A percentile compares a stretch with the other conserved stretches of the same genome.
Evolutionary conservation across 2,888 invertebrate genomes (phyloP).

Genomic region (Oligia fasciuncula): DNA sequence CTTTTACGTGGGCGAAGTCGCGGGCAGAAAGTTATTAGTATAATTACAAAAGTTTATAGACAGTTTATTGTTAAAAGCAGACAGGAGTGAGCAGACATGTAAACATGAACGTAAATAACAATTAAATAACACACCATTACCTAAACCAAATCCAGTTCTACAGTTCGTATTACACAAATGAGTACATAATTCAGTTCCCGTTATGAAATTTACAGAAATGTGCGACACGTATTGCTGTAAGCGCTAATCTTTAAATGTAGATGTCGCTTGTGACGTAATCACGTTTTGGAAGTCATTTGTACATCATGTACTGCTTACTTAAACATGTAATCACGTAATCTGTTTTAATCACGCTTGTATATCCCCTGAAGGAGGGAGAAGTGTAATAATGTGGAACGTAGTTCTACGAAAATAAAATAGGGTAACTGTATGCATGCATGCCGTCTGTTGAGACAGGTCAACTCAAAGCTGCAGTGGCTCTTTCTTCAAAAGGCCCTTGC

Average conservation of each 20-base stretch:
- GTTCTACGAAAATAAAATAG: not conserved
- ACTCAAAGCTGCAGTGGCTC: no score
- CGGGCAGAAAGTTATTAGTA: not conserved
- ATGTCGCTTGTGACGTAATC: slow-evolving; percentile 37
- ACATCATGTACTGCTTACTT: slow-evolving; percentile 12
- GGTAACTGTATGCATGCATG: not conserved
- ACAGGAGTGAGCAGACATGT: not conserved
- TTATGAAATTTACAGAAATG: slow-evolving; percentile 42
- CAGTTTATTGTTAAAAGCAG: not conserved
- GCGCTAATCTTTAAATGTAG: slow-evolving; percentile 45
- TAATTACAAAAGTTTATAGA: not conserved
- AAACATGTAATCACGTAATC: slow-evolving; percentile 16
- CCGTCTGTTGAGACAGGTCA: no score
- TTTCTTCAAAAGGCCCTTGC: no score
- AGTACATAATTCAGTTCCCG: slow-evolving; percentile 21
- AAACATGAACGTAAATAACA: not conserved
- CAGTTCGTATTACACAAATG: slow-evolving; percentile 36
- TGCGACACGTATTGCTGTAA: slow-evolving; percentile 37
- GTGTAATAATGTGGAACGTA: not conserved
- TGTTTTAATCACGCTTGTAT: slow-evolving; percentile 6
- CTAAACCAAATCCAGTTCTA: slow-evolving; percentile 24
- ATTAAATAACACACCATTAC: slow-evolving; percentile 4
- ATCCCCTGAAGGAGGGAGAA: not conserved
- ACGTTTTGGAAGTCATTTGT: slow-evolving; percentile 22
- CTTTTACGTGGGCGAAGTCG: not conserved